phyloP scores from a whole-genome alignment of 2,888 invertebrate genomes.

The Tenthredo livida region DNA sequence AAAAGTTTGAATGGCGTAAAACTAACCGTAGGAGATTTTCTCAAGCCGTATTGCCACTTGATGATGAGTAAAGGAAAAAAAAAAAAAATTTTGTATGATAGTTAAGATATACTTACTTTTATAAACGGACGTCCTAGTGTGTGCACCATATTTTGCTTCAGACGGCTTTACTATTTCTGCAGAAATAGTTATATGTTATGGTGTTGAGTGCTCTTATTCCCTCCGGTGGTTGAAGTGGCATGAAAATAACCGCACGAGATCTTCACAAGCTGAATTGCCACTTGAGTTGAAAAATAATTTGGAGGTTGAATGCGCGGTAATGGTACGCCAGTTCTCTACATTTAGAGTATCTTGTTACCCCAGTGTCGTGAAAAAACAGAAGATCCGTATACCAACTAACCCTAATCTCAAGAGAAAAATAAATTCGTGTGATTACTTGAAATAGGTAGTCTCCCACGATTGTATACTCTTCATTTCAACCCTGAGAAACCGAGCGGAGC shows the following conservation, averaged over 20 bases:
- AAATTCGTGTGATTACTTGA: not conserved
- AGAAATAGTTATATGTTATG: not conserved
- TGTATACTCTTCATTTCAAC: not conserved
- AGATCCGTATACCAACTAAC: not conserved
- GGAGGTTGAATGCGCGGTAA: not conserved
- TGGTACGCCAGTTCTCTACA: conserved; percentile 17
- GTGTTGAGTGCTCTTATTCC: not conserved
- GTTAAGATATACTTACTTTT: not conserved
- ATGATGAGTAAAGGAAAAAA: not conserved
- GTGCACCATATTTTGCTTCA: not conserved
- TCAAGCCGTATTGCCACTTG: not conserved
- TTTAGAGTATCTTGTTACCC: conserved; percentile 35
- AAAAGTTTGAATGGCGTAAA: not conserved
- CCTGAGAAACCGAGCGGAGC: not conserved
- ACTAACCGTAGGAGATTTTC: not conserved
- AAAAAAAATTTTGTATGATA: not conserved
- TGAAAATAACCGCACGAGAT: conserved; percentile 21
- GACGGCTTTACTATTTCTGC: not conserved
- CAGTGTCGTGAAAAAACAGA: not conserved
- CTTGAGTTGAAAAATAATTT: conserved; percentile 2
- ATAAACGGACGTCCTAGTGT: not conserved
- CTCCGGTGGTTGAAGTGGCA: not conserved
- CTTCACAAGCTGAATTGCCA: not conserved
- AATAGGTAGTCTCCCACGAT: not conserved
- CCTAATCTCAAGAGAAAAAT: not conserved